Base-by-base conservation (phyloP, 2,888 invertebrate species). In the Leptinotarsa rubiginosa region DNA sequence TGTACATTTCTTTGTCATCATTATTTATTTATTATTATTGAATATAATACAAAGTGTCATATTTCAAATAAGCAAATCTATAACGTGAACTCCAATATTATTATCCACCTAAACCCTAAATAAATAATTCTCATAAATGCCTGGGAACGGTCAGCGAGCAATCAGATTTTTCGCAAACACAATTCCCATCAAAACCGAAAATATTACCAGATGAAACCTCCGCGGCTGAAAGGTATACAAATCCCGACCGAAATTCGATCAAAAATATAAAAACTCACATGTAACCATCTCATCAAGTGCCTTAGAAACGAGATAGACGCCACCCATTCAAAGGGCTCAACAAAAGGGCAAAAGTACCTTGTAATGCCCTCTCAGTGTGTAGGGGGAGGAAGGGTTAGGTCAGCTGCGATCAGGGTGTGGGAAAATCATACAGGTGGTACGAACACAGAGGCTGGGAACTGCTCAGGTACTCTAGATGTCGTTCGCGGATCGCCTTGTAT, bases 341-440 rank as follows among this genome's bases (percentile, higher is more conserved):
- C 71, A 78, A 77, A 75, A 74, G 76, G 74, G 54, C 73, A 54
- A 72, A 76, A 75, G 72, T 73, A 74, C 74, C 76, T 78, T 72
- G 66, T 67, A 70, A 72, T 69, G 71, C 66, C 65, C 71, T 70
- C 50, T 47, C 62, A 41, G 56, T 22, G 47, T 65, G 70, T 79
- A 69, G 80, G 79, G 85, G 85, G 84, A 83, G 85, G 84, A 85
- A 85, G 85, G 86, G 85, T 86, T 86, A 81, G 83, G 86, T 85
- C 86, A 86, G 85, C 85, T 86, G 86, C 81, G 78, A 74, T 74
- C 80, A 82, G 85, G 85, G 86, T 86, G 86, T 86, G 86, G 86
- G 86, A 86, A 86, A 84, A 83, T 84, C 80, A 77, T 85, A 86
- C 86, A 86, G 86, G 86, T 86, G 86, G 82, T 84, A 81, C 62